Conservation (phyloP, 1,140 invertebrate species). For the Akabosia matsudoensis region DNA sequence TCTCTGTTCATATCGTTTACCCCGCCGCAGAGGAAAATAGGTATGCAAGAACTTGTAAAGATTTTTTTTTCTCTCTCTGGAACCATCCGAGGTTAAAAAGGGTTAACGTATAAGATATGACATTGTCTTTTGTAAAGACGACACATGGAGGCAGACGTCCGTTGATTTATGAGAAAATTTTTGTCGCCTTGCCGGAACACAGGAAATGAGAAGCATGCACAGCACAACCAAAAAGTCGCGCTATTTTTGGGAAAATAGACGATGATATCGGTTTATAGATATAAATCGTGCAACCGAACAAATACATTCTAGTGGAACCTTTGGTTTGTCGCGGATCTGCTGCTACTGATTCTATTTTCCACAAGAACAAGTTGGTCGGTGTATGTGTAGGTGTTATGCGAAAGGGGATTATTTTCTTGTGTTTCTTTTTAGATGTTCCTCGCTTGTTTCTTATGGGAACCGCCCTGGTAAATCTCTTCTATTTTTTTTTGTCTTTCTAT, state of each 20-base stretch:
- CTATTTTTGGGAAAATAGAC: neutral
- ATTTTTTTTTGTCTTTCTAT: constrained; percentile 9
- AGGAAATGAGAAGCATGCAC: constrained; percentile 22
- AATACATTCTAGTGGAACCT: too few relatives aligned
- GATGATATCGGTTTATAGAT: too few relatives aligned
- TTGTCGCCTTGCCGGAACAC: constrained; percentile 16
- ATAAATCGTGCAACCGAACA: too few relatives aligned
- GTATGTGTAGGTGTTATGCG: neutral
- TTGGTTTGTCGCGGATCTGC: neutral
- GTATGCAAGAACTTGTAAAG: too few relatives aligned
- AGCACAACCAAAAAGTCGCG: neutral
- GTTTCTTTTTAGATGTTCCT: too few relatives aligned
- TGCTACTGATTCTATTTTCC: neutral
- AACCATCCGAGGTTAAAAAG: too few relatives aligned
- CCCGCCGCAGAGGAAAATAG: too few relatives aligned
- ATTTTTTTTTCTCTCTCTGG: too few relatives aligned
- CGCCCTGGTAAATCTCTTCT: constrained; percentile 14
- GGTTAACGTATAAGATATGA: too few relatives aligned
- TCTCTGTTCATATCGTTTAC: too few relatives aligned
- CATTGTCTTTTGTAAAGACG: neutral
- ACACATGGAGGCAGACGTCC: neutral
- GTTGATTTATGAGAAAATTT: constrained; percentile 14
- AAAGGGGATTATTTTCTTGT: neutral
- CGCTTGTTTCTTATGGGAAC: neutral
- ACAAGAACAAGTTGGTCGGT: neutral